Conservation (phyloP, 64 coral and sea anemone species). For the Exaiptasia diaphana region DNA sequence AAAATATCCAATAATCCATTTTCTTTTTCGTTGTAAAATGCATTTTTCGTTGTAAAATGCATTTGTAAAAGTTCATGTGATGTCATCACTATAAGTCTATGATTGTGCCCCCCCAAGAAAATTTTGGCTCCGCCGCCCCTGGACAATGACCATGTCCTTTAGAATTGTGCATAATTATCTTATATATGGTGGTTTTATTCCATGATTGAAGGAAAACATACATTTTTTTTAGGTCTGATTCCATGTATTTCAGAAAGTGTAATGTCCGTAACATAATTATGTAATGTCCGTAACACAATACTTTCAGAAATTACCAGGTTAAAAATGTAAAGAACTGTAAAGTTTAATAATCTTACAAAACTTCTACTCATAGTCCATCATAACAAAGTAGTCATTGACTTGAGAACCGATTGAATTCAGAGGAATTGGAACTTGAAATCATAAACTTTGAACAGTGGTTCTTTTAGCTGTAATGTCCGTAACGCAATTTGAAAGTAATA, state of each 20-base stretch:
- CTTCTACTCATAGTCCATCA: background rate
- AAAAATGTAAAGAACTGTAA: background rate
- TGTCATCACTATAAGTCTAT: too few species aligned
- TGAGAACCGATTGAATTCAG: constrained; percentile 8
- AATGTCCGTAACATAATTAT: constrained; percentile 44
- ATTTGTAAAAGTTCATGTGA: too few species aligned
- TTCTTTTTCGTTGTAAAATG: too few species aligned
- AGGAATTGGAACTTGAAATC: constrained; percentile 42
- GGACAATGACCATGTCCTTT: too few species aligned
- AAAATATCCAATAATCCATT: too few species aligned
- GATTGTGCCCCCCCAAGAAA: too few species aligned
- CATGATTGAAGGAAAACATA: too few species aligned
- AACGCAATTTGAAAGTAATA: background rate
- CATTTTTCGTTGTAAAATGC: too few species aligned
- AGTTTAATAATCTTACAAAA: constrained; percentile 12
- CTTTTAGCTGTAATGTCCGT: constrained; percentile 58
- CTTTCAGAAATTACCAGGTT: background rate
- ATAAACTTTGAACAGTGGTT: constrained; percentile 2
- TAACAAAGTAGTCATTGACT: background rate
- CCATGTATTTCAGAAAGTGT: constrained; percentile 17
- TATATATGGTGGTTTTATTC: too few species aligned
- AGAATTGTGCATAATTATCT: too few species aligned
- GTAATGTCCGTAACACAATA: constrained; percentile 30
- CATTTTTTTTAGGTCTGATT: background rate
- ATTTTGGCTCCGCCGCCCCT: too few species aligned